These are phyloP conservation scores for Parnassius apollo DNA, from an alignment of 2,888 invertebrate species.

Conservation along the genomic window DNA sequence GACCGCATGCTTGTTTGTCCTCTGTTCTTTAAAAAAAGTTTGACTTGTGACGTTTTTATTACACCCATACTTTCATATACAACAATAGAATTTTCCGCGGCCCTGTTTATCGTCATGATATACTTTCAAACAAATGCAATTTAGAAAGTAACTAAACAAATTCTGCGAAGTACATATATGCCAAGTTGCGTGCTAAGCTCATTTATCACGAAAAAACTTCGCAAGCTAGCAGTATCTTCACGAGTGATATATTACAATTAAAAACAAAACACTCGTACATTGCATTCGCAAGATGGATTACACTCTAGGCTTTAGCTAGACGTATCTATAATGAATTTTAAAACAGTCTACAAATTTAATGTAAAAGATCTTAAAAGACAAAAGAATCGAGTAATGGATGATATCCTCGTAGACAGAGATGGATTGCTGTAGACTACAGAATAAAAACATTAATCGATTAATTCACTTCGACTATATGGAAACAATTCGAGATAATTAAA, in stretches of 20 bases:
- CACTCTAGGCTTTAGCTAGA: conserved; percentile 7
- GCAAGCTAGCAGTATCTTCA: conserved; percentile 9
- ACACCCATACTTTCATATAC: no score
- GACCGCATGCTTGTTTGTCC: no score
- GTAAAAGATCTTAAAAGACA: conserved; percentile 2
- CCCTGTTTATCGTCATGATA: background rate
- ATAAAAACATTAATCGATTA: conserved; percentile 9
- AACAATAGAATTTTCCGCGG: no score
- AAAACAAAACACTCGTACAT: conserved; percentile 15
- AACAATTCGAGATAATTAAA: background rate
- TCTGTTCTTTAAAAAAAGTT: no score
- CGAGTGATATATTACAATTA: conserved; percentile 28
- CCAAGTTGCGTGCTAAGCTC: conserved; percentile 17
- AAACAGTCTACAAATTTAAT: conserved; percentile 11
- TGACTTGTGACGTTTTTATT: no score
- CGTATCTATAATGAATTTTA: conserved; percentile 18
- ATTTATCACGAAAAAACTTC: conserved; percentile 26
- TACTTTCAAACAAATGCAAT: conserved; percentile 20
- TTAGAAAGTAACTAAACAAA: conserved; percentile 5
- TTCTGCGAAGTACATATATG: conserved; percentile 1
- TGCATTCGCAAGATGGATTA: conserved; percentile 23
- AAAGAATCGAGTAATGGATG: conserved; percentile 23
- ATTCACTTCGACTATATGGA: background rate
- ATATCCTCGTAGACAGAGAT: conserved; percentile 13
- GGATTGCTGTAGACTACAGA: conserved; percentile 1